Base-by-base conservation (phyloP, 2,797 vertebrate species). In the Cirrhinus molitorella region DNA sequence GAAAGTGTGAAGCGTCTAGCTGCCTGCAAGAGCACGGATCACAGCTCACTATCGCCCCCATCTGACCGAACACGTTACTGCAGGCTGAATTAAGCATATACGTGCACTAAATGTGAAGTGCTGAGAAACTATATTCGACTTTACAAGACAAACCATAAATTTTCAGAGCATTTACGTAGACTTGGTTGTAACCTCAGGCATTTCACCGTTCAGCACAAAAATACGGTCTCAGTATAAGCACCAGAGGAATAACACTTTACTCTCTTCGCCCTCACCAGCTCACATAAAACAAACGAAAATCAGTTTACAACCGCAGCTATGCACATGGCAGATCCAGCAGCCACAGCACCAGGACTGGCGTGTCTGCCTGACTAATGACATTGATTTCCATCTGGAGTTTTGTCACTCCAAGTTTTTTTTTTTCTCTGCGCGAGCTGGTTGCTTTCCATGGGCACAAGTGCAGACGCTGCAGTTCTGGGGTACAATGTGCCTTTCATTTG, bases 401-500 rank as follows among this genome's bases (percentile, higher is more conserved):
- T 83, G 86, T 86, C 82, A n/a, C 79, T 85, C 74, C 83, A 81
- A 51, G 79, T 88, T 57, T 79, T 78, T 84, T 79, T 47, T 28
- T 34, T 88, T 75, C 86, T 87, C 66, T 77, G 88, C 31, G 31
- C 68, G 70, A 88, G 92, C 89, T 90, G 88, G 90, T 87, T 71
- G 78, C 68, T 87, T 92, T 93, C 90, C 92, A 93, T 88, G 91
- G 95, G 94, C 91, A 90, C 88, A 85, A 87, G 81, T 94, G 94
- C 94, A 92, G 88, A 94, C 92, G 87, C 93, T 94, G 94, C 94
- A 94, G 85, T 94, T 94, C 88, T 92, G 86, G 12, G 83, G 87
- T 90, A 90, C 91, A 94, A 93, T 92, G 91, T 94, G 94, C 90
- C 90, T 95, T 95, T 94, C 92, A 95, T 95, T 94, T 90, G 90